Percentiles rank a stretch among this genome's conserved stretches.
Conservation (phyloP, 2,888 invertebrate genomes). For the Eupithecia vulgata region DNA sequence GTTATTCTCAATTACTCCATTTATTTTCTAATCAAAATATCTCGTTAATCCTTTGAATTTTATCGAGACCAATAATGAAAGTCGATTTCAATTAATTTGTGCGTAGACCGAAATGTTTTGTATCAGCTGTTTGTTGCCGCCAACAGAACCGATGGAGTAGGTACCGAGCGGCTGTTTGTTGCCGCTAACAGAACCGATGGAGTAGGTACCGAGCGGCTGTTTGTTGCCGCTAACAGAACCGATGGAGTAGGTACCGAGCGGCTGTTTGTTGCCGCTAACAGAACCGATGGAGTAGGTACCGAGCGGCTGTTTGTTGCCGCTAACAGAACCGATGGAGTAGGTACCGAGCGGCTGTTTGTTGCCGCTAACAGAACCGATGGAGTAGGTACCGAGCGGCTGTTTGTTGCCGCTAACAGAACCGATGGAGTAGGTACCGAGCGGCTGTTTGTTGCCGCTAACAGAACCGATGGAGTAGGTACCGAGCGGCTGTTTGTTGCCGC, state of each 20-base stretch:
- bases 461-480: too few relatives aligned
- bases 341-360: too few relatives aligned
- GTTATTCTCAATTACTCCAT: constrained; percentile 6
- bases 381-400: too few relatives aligned
- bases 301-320: background rate
- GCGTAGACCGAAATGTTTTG: constrained; percentile 14
- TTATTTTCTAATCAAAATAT: constrained; percentile 40
- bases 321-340: background rate
- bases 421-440: too few relatives aligned
- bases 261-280: background rate
- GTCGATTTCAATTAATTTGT: constrained; percentile 39
- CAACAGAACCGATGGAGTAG: background rate
- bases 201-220: background rate
- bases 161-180: background rate
- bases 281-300: background rate
- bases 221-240: background rate
- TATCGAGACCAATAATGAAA: constrained; percentile 37
- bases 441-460: too few relatives aligned
- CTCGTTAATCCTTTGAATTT: constrained; percentile 42
- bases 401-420: too few relatives aligned
- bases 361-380: too few relatives aligned
- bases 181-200: background rate
- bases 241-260: background rate
- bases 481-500: background rate
- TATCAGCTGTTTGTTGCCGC: constrained; percentile 1